phyloP scores from a whole-genome alignment of 2,113 vertebrate species.

The Numida meleagris region DNA sequence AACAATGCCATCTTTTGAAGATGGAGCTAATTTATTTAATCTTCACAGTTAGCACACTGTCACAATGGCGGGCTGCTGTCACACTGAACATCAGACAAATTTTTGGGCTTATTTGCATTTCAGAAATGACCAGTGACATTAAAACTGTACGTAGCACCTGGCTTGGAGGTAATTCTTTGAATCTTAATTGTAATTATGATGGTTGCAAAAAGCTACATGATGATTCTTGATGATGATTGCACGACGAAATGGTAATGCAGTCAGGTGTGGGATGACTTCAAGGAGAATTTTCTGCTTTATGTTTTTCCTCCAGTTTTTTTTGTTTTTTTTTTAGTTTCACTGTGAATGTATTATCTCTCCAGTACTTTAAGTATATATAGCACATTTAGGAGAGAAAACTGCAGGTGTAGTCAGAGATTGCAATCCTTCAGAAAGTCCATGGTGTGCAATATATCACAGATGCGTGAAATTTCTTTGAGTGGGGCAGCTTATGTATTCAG shows the following conservation, averaged over 20 bases:
- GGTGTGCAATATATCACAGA: rapidly evolving
- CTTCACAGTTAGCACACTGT: constrained; percentile 72
- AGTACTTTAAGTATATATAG: neutral
- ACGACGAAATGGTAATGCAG: neutral
- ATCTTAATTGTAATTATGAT: neutral
- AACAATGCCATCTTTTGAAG: constrained; percentile 32
- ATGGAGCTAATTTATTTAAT: constrained; percentile 79
- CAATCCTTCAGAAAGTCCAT: neutral
- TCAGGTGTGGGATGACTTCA: constrained; percentile 10
- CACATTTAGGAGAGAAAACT: neutral
- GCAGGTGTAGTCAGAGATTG: neutral
- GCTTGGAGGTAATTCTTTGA: neutral
- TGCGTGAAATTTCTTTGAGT: neutral
- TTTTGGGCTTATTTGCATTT: constrained; percentile 41
- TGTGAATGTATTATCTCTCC: neutral
- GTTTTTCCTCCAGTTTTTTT: neutral
- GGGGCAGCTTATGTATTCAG: rapidly evolving
- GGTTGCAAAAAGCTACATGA: neutral
- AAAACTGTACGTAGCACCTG: neutral
- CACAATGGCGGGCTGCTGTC: neutral
- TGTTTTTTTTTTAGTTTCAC: neutral
- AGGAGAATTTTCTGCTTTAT: neutral
- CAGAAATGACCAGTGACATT: constrained; percentile 27
- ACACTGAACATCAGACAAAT: constrained; percentile 69
- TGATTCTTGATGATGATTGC: neutral